Evolutionary conservation across 2,888 invertebrate species (phyloP), one percentile per base, ranked within the genome.

Genomic region (Schrankia costaestrigalis): DNA sequence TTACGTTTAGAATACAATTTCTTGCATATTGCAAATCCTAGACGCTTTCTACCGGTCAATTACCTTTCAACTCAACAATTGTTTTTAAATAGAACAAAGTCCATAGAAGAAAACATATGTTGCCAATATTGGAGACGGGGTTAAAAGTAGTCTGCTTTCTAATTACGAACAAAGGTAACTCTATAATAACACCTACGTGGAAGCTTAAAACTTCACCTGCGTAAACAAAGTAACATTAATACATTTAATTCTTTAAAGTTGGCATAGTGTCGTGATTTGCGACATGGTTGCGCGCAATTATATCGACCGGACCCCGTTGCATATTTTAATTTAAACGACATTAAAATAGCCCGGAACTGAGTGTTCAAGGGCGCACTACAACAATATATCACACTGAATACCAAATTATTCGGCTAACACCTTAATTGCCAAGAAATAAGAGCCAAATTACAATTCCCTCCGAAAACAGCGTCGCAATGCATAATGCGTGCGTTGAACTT

Each of bases 401-500:
- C 54, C 55, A 59, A 66, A 62, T 63, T 54, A 58, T 70, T 70
- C 52, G 42, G 63, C 63, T 64, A 68, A 71, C 51, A 62, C 63
- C 71, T 73, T 73, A 71, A 68, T 43, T 29, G 13, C 39, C 32
- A 52, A 34, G 58, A 35, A 63, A 73, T 75, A 78, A 76, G 78
- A 55, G 44, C 55, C 61, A 78, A 49, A 66, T 63, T 73, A 42
- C 49, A 48, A 26, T 47, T 50, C 37, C 31, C 41, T 40, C 30
- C 41, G 50, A 61, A 57, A 52, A 54, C 46, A 47, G 62, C 50
- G 48, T 32, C 48, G 54, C 55, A 51, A 53, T 56, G 54, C 60
- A 63, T 74, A 75, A 76, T 63, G 71, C 80, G 83, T 69, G 63
- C 80, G 69, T 78, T 83, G 82, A 85, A 83, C 82, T 80, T 80